phyloP scores from a whole-genome alignment of 35 echinoderm and acorn worm genomes.

The Ophioderma brevispina region DNA sequence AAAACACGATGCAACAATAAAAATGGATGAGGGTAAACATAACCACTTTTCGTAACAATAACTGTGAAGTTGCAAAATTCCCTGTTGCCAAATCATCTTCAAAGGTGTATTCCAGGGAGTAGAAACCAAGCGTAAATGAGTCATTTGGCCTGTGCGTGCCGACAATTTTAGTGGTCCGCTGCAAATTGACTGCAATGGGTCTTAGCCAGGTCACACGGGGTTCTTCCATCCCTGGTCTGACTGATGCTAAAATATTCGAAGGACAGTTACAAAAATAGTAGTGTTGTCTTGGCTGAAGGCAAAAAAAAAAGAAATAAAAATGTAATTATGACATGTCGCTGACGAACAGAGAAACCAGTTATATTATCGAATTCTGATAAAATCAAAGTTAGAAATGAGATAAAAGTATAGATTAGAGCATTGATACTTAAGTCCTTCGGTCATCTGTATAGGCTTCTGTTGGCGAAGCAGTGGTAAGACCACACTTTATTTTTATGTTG shows the following conservation, averaged over 20 bases:
- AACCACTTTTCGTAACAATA: neutral
- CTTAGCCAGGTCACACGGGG: neutral
- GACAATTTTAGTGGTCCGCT: neutral
- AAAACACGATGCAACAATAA: no score
- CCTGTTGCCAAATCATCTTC: neutral
- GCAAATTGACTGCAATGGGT: neutral
- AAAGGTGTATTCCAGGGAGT: neutral
- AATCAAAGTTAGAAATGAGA: no score
- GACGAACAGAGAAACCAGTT: no score
- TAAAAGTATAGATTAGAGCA: no score
- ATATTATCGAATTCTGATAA: no score
- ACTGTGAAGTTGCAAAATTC: slow-evolving; percentile 1
- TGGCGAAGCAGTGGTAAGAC: no score
- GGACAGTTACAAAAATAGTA: neutral
- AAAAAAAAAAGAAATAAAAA: no score
- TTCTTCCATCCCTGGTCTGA: neutral
- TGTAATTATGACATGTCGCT: no score
- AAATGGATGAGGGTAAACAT: neutral
- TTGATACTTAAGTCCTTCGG: no score
- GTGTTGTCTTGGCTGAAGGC: neutral
- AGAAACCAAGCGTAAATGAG: neutral
- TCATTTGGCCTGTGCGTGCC: neutral
- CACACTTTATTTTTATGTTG: no score
- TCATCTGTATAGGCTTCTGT: no score
- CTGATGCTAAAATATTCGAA: neutral